Evolutionary conservation across 92 coral and sea anemone species (phyloP), one percentile per base, ranked within the genome.

Genomic region (Porites cylindrica): DNA sequence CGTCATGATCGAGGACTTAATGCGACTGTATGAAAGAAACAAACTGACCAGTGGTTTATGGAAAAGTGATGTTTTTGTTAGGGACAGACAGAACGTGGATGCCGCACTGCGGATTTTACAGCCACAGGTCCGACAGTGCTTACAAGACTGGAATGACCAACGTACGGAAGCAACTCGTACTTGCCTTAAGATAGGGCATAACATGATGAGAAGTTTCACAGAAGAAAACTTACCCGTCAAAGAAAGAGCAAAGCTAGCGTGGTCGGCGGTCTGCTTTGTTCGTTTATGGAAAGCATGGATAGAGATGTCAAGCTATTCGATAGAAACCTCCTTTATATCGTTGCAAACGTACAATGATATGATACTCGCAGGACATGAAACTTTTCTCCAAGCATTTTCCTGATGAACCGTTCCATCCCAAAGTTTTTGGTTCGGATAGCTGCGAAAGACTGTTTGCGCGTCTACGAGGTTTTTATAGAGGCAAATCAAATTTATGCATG

Each of bases 31-130:
- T 47, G 66, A 52, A 59, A 16, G 16, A 23, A 56, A 83, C 16
- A 83, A 72, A 72, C 50, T 83, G 14, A 19, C 51, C 7, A 66
- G 78, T 20, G 87, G 87, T 19, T 58, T 83, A 60, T 83, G 88
- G 88, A 84, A 84, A 38, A 84, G 88, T 76, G 81, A 84, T 24
- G 79, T 84, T 43, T 75, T 75, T 75, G 79, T 84, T 20, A 84
- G 47, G 79, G 88, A 84, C 65, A 73, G 67, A 63, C 80, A 84
- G 63, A 84, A 84, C 62, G 88, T 74, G 24, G 81, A 74, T 84
- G 88, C 88, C 8, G 88, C 88, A 17, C 13, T 75, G 7, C 13
- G 65, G 43, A 75, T 58, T 23, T 52, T 52, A 50, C 79, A 75
- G 62, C 66, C 79, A 52, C 79, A 16, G 79, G 79, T 75, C 32